Evolutionary conservation across 64 coral and sea anemone genomes (phyloP).

Genomic region (Anthopleura sola): DNA sequence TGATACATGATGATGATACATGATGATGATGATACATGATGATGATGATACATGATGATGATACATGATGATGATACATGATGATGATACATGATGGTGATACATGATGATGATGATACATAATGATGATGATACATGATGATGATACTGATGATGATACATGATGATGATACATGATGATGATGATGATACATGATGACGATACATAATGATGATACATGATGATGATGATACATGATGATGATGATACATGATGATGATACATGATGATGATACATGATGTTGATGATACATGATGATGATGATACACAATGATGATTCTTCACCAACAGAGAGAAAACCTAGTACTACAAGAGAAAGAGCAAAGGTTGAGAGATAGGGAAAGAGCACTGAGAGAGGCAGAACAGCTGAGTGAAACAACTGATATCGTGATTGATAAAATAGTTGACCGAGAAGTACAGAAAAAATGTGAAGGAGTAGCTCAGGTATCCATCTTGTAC

Average conservation of each 20-base stretch:
- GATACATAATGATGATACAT: background rate
- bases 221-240: background rate
- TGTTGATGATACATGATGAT: background rate
- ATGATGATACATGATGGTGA: background rate
- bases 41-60: too few species aligned
- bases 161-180: background rate
- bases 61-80: background rate
- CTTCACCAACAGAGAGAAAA: conserved; percentile 63
- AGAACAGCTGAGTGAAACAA: conserved; percentile 80
- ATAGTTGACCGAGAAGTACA: conserved; percentile 70
- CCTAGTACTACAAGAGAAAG: conserved; percentile 46
- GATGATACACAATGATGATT: background rate
- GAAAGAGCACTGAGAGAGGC: conserved; percentile 76
- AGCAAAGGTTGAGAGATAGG: conserved; percentile 74
- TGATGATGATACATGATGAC: background rate
- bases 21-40: too few species aligned
- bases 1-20: too few species aligned
- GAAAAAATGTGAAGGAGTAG: conserved; percentile 55
- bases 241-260: background rate
- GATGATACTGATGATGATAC: background rate
- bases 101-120: background rate
- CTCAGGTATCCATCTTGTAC: conserved; percentile 35
- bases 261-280: background rate
- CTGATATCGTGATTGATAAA: conserved; percentile 75
- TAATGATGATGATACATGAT: background rate